phyloP scores from a whole-genome alignment of 2,888 invertebrate species.

The Sinotaia quadrata region DNA sequence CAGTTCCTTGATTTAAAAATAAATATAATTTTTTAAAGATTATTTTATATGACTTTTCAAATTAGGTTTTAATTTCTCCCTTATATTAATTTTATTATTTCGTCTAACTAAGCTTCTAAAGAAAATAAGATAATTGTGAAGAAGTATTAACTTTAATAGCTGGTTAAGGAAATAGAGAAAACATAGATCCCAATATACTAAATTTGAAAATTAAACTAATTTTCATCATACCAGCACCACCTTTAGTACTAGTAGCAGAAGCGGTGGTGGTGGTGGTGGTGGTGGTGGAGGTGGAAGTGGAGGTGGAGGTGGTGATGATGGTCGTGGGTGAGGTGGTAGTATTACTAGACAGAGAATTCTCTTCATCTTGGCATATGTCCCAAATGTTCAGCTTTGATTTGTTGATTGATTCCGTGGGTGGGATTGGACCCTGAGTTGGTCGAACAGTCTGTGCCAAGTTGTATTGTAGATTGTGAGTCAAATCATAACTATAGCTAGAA shows the following conservation, averaged over 20 bases:
- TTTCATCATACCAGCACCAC: neutral
- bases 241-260: neutral
- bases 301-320: too few species aligned
- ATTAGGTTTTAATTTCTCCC: too few species aligned
- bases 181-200: neutral
- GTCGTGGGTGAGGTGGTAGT: neutral
- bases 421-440: conserved; percentile 18
- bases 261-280: too few species aligned
- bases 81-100: too few species aligned
- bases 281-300: too few species aligned
- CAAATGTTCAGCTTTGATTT: conserved; percentile 17
- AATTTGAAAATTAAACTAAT: too few species aligned
- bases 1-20: too few species aligned
- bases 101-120: too few species aligned
- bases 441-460: conserved; percentile 79
- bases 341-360: too few species aligned
- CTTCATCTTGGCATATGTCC: conserved; percentile 17
- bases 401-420: conserved; percentile 3
- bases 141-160: neutral
- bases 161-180: neutral
- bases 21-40: too few species aligned
- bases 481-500: conserved; percentile 91
- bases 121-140: neutral
- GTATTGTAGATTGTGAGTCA: conserved; percentile 94
- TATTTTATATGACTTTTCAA: too few species aligned